phyloP scores from a whole-genome alignment of 1,140 invertebrate genomes.

The Drosophila jambulina region DNA sequence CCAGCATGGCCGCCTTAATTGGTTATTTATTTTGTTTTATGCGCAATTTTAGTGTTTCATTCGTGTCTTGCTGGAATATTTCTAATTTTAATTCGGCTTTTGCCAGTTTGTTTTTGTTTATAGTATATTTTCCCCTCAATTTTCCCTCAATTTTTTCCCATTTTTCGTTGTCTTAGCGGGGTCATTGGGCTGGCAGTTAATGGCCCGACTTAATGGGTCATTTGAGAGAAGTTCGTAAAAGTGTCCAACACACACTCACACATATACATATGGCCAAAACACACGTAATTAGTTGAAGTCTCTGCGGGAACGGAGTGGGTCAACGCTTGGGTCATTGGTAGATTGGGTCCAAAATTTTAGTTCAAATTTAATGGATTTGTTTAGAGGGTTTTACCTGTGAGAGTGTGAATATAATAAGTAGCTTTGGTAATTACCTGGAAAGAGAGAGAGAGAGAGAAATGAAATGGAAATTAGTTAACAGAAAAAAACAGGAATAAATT shows the following conservation, averaged over 20 bases:
- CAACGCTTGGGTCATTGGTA: slow-evolving; percentile 48
- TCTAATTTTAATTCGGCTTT: slow-evolving; percentile 64
- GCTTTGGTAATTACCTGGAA: slow-evolving; percentile 47
- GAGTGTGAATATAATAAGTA: neutral
- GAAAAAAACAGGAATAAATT: neutral
- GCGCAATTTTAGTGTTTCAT: slow-evolving; percentile 51
- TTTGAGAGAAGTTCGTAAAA: slow-evolving; percentile 73
- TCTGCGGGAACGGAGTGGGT: slow-evolving; percentile 45
- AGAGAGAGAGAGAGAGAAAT: slow-evolving; percentile 14
- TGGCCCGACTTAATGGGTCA: slow-evolving; percentile 76
- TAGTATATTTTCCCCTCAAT: slow-evolving; percentile 11
- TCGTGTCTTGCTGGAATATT: slow-evolving; percentile 41
- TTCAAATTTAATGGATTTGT: slow-evolving; percentile 30
- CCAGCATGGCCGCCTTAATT: slow-evolving; percentile 53
- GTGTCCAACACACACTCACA: slow-evolving; percentile 54
- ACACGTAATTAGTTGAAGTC: slow-evolving; percentile 62
- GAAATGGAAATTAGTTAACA: neutral
- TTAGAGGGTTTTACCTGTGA: slow-evolving; percentile 49
- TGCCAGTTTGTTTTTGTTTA: slow-evolving; percentile 4
- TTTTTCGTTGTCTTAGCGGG: slow-evolving; percentile 46
- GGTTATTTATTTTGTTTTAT: slow-evolving; percentile 79
- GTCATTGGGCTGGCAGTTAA: slow-evolving; percentile 76
- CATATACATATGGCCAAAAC: slow-evolving; percentile 23
- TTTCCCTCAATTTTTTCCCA: slow-evolving; percentile 20
- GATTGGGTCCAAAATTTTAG: slow-evolving; percentile 33